Base-by-base conservation (phyloP, 1,140 invertebrate species). In the Bombus polaris region DNA sequence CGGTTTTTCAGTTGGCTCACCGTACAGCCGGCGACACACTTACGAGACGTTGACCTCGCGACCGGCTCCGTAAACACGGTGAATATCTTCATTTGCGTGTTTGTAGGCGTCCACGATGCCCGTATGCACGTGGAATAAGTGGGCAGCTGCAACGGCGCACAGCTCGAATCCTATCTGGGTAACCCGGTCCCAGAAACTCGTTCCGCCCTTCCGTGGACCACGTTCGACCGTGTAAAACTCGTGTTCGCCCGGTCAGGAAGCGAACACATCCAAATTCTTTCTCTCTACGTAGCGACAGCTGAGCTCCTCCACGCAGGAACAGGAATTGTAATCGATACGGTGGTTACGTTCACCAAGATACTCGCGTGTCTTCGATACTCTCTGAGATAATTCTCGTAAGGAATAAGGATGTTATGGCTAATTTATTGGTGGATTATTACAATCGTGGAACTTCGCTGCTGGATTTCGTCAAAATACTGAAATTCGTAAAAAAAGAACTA, bases 171-270 rank as follows among this genome's bases (percentile, higher is more conserved):
- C 89, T 83, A 92, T 91, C 88, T 92, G 88, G 91, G 91, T 92
- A 88, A 92, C 91, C 91, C 90, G 90, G 91, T 92, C 91, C 91
- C 91, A 87, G 88, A 92, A 91, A 92, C 91, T 87, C 84, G 91
- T 92, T 92, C 91, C 89, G 87, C 82, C 88, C 86, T 92, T 89
- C 89, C 81, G 89, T 72, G 85, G 86, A 85, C 88, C 84, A 53
- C 47, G 18, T 53, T 53, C 5, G 47, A 53, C 47, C 47, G 47
- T 53, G 47, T 53, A 53, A 53, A 53, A 53, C 72, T 39, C 77
- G 57, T 66, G 72, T 80, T 68, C 37, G 75, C n/a, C 59, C 66
- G 22, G 37, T 57, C 65, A 83, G 84, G 71, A 89, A 89, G 72
- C 44, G 70, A 32, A 87, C 75, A 18, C 71, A 71, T 57, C 71